These are phyloP conservation scores for Noctua janthina DNA, from an alignment of 2,888 invertebrate genomes.

Conservation along the genomic window DNA sequence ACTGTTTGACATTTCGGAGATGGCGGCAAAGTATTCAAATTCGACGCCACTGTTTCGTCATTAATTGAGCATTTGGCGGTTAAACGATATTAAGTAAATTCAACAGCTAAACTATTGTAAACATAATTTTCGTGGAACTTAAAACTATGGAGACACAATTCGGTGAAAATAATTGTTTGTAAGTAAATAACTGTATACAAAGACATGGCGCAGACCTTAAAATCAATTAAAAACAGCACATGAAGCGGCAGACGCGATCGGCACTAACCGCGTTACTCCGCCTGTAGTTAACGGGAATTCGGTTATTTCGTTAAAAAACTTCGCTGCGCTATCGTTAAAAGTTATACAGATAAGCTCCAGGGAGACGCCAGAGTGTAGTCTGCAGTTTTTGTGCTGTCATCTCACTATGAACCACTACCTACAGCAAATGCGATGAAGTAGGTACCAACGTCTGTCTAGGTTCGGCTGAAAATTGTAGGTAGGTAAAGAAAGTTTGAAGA, in stretches of 20 bases:
- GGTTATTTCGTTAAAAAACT: constrained; percentile 90
- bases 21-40: constrained; percentile 49
- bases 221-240: constrained; percentile 71
- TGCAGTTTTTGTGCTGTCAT: constrained; percentile 67
- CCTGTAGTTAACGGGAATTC: constrained; percentile 83
- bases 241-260: constrained; percentile 77
- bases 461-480: not conserved
- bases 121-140: constrained; percentile 9
- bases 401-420: constrained; percentile 41
- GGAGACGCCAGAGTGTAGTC: constrained; percentile 68
- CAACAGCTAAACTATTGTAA: constrained; percentile 23
- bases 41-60: constrained; percentile 30
- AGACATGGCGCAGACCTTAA: constrained; percentile 52
- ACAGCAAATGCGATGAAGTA: constrained; percentile 45
- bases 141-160: constrained; percentile 15
- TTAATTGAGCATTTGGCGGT: constrained; percentile 27
- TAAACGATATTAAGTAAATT: constrained; percentile 15
- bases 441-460: constrained; percentile 10
- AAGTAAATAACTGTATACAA: constrained; percentile 53
- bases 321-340: constrained; percentile 87
- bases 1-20: constrained; percentile 38
- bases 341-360: constrained; percentile 85
- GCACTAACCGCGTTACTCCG: constrained; percentile 76
- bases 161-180: constrained; percentile 8
- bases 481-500: not conserved